These are phyloP conservation scores for Mythimna impura DNA, from an alignment of 2,888 invertebrate species.

Conservation along the genomic window DNA sequence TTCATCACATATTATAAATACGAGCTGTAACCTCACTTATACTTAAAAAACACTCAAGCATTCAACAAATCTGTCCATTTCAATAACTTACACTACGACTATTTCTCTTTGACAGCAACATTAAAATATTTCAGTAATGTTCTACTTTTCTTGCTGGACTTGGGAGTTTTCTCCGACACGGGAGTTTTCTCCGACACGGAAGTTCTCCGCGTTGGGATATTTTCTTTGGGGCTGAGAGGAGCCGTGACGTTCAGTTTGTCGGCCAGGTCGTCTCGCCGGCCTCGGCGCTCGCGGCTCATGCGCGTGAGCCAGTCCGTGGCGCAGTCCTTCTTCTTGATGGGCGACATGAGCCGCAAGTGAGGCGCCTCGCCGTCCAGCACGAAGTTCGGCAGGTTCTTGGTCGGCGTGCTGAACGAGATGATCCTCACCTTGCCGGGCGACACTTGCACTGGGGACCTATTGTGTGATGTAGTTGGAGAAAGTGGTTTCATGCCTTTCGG, in stretches of 20 bases:
- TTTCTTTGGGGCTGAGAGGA: constrained; percentile 78
- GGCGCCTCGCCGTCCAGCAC: constrained; percentile 94
- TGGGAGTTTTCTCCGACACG: constrained; percentile 74
- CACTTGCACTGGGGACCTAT: constrained; percentile 69
- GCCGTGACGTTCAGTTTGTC: constrained; percentile 44
- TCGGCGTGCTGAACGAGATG: constrained; percentile 89
- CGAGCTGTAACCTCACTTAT: constrained; percentile 30
- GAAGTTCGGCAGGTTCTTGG: constrained; percentile 94
- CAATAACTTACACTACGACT: constrained; percentile 35
- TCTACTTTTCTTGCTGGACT: constrained; percentile 70
- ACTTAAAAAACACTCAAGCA: constrained; percentile 33
- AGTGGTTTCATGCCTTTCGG: constrained; percentile 73
- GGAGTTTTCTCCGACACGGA: constrained; percentile 77
- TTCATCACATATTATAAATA: constrained; percentile 11
- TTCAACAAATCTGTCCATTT: constrained; percentile 65
- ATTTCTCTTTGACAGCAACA: constrained; percentile 74
- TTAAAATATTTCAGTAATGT: constrained; percentile 83
- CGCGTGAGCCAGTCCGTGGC: constrained; percentile 93
- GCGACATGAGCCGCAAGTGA: constrained; percentile 93
- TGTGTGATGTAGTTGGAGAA: constrained; percentile 64
- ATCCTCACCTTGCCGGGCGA: constrained; percentile 73
- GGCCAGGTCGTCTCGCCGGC: constrained; percentile 48
- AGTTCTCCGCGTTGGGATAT: constrained; percentile 71
- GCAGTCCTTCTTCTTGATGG: constrained; percentile 91
- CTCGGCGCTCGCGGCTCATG: constrained; percentile 72